Evolutionary conservation across 1,140 invertebrate species (phyloP), one percentile per base, ranked within the genome.

Genomic region (Drosophila subpulchrella): DNA sequence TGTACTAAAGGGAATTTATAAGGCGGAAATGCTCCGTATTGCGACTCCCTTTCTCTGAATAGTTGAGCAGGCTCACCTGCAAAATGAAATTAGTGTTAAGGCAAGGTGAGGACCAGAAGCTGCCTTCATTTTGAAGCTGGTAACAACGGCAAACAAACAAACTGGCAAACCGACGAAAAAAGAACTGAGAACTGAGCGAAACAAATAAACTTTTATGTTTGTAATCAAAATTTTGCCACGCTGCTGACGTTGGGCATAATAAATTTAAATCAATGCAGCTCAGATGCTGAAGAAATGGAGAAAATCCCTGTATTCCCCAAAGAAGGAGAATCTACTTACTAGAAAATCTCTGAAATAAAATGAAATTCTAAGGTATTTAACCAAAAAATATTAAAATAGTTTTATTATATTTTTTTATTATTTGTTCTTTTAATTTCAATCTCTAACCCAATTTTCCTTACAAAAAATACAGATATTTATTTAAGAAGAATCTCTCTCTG

Each of bases 181-280:
- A 38, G 50, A 70, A 36, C 13, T 6, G n/a, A 44, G 15, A 50
- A 73, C 30, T 32, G 47, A 53, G 53, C 42, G 61, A 82, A 78
- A 86, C 73, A 83, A 90, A 83, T 83, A 83, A 86, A 90, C 76
- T 86, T 90, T 90, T 90, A 90, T 86, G 86, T 56, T 55, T 57
- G 57, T 86, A 90, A 90, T 90, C 73, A 86, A 85, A 90, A 90
- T 82, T 73, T 80, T 73, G 78, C 57, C 81, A 72, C 59, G 58
- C 72, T 77, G 70, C 76, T 77, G 75, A 76, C 72, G 65, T 39
- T 55, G 46, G 74, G 61, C 72, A 66, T 81, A 73, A 82, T 82
- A 90, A 82, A 90, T 85, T 81, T 84, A 85, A 90, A 90, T 90
- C 85, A 89, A 84, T 90, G 77, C 71, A 72, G 47, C 41, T 55